These are phyloP conservation scores for Anoncus sp. DNA, from an alignment of 2,888 invertebrate genomes.

Conservation along the genomic window DNA sequence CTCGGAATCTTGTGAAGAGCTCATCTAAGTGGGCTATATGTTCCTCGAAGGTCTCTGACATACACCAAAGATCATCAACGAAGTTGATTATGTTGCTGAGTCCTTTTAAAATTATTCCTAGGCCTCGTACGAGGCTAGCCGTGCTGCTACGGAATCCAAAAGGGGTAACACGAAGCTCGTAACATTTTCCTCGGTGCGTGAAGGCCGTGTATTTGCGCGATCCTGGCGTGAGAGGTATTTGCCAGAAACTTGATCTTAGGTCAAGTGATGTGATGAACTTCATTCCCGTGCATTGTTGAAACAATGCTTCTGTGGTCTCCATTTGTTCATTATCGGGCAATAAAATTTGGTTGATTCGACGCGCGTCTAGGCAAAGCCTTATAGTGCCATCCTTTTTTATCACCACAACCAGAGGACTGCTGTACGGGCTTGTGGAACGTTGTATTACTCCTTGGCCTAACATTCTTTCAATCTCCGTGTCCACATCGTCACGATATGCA, in stretches of 20 bases:
- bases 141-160: too few species aligned
- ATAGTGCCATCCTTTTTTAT: background rate
- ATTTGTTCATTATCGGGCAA: background rate
- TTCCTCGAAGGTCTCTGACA: conserved; percentile 17
- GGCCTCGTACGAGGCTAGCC: too few species aligned
- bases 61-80: conserved; percentile 20
- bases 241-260: too few species aligned
- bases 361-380: background rate
- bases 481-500: too few species aligned
- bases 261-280: too few species aligned
- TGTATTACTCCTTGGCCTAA: background rate
- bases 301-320: background rate
- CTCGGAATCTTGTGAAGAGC: background rate
- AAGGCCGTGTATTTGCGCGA: too few species aligned
- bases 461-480: too few species aligned
- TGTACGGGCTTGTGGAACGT: background rate
- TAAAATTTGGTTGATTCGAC: conserved; percentile 1
- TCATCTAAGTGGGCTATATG: background rate
- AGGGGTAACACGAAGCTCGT: background rate
- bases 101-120: too few species aligned
- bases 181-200: too few species aligned
- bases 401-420: background rate
- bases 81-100: conserved; percentile 2
- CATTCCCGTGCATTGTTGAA: background rate
- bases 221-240: too few species aligned